Percentiles rank a stretch among this genome's conserved stretches.
Conservation (phyloP, 2,888 invertebrate genomes). For the Eustalomyia histrio region DNA sequence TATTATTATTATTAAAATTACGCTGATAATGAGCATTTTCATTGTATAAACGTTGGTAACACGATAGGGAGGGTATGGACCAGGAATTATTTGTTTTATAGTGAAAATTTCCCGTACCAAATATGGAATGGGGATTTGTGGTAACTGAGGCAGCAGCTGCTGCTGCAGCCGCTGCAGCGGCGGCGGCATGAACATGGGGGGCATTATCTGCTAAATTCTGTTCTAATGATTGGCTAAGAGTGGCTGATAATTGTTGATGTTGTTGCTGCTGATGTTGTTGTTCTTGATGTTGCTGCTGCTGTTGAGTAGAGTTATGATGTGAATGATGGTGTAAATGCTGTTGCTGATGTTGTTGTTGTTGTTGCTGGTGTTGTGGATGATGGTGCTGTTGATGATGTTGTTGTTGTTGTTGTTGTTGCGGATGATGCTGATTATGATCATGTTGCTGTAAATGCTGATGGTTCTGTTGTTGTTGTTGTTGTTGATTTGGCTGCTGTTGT, state of each 20-base stretch:
- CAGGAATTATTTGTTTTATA: slow-evolving; percentile 79
- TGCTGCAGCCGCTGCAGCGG: slow-evolving; percentile 70
- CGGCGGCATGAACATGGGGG: slow-evolving; percentile 65
- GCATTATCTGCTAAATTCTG: slow-evolving; percentile 68
- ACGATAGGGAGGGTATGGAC: slow-evolving; percentile 76
- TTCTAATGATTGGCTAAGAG: slow-evolving; percentile 72
- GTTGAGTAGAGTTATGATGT: slow-evolving; percentile 37
- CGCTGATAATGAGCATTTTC: slow-evolving; percentile 77
- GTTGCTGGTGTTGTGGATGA: slow-evolving; percentile 64
- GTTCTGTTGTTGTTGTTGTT: slow-evolving; percentile 70
- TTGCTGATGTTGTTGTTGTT: slow-evolving; percentile 69
- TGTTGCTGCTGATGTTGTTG: slow-evolving; percentile 64
- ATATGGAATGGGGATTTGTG: slow-evolving; percentile 78
- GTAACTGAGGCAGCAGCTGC: slow-evolving; percentile 64
- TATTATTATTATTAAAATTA: slow-evolving; percentile 70
- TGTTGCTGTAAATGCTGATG: slow-evolving; percentile 72
- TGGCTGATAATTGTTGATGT: slow-evolving; percentile 72
- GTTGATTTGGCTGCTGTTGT: slow-evolving; percentile 69
- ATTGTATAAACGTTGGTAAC: slow-evolving; percentile 77
- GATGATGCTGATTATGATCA: no score
- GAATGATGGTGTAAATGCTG: slow-evolving; percentile 68
- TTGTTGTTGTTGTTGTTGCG: slow-evolving; percentile 62
- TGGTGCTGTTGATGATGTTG: slow-evolving; percentile 68
- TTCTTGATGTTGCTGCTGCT: slow-evolving; percentile 64
- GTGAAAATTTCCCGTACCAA: slow-evolving; percentile 78